Evolutionary conservation across 2,113 vertebrate species (phyloP), one percentile per base, ranked within the genome.

Genomic region (Nipponia nippon): DNA sequence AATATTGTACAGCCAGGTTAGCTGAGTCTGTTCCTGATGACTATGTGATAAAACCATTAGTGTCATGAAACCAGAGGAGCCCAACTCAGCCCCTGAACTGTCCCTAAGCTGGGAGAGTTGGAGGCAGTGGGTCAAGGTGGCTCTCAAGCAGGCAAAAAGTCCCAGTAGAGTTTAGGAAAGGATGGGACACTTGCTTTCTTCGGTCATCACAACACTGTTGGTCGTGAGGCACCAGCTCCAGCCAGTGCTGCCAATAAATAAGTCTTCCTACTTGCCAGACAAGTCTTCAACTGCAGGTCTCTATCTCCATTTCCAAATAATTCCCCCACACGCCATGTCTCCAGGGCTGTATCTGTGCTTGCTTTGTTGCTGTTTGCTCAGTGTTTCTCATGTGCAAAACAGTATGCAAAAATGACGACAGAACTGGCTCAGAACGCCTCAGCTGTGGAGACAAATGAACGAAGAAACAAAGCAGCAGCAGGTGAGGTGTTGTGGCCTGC

Each of bases 321-420:
- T 77, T 63, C 22, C 34, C 22, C 4, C 2, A 1, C 56, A 22
- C 4, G 0, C 6, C 36, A 4, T 10, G 21, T 58, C 65, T 78
- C 38, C 50, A 22, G 50, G 32, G 27, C 32, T 82, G 30, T 76
- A 44, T 16, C 40, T 50, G 13, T 42, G 47, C 42, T 63, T 87
- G 36, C 23, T 58, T 46, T 65, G 50, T 38, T 44, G 42, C 34
- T 58, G 0, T 70, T 58, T 70, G 49, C n/a, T 92, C 40, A 13
- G 25, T 53, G 34, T 42, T 36, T 16, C 16, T 30, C 15, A 7
- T 40, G 22, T 29, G 42, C 2, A 1, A 77, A 55, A 49, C 15
- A 8, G 29, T 10, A 36, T 25, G 21, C 30, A 69, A 38, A 73
- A 63, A 34, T 25, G 22, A 56, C 12, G 5, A 77, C 42, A 40